Base-by-base conservation (phyloP, 2,113 vertebrate genomes). In the Eurystomus gularis region DNA sequence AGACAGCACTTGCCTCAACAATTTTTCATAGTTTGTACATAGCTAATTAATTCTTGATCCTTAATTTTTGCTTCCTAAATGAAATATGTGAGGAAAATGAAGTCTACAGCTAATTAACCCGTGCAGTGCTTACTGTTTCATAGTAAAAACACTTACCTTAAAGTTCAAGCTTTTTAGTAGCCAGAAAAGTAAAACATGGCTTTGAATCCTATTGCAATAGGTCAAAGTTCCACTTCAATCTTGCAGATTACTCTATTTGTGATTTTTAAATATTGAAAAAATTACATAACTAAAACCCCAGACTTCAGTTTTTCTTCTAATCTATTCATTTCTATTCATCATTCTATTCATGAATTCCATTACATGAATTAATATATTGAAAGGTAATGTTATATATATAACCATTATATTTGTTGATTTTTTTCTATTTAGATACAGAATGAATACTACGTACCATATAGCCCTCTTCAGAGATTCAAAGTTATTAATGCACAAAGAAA, bases 41-140 rank as follows among this genome's bases (percentile, higher is more conserved):
- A 82, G 62, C 28, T 93, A 86, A 96, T 81, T 93, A 90, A 70
- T 91, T 69, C 68, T 78, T 75, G 90, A 86, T 79, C 94, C 93
- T 96, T 84, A 97, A 89, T 71, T 89, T 95, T 93, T 83, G 84
- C 91, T 89, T 94, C 88, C 73, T 44, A 94, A 66, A 87, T 96
- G 77, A 55, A 88, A 88, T 95, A 88, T 89, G 44, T 93, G 88
- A 93, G 85, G 75, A 94, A 97, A 94, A 96, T 70, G 51, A 92
- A 91, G 90, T 77, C 73, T 91, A 82, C 73, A 82, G 78, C 37
- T 94, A 78, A 94, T 93, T 96, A 95, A 96, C 89, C 80, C 88
- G 8, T 93, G 88, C 72, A 89, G 28, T 70, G 58, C 85, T 81
- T 81, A 78, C 75, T 65, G 66, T 84, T 85, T 85, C 70, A 77